Base-by-base conservation (phyloP, 2,113 vertebrate species). In the Diglossa brunneiventris region DNA sequence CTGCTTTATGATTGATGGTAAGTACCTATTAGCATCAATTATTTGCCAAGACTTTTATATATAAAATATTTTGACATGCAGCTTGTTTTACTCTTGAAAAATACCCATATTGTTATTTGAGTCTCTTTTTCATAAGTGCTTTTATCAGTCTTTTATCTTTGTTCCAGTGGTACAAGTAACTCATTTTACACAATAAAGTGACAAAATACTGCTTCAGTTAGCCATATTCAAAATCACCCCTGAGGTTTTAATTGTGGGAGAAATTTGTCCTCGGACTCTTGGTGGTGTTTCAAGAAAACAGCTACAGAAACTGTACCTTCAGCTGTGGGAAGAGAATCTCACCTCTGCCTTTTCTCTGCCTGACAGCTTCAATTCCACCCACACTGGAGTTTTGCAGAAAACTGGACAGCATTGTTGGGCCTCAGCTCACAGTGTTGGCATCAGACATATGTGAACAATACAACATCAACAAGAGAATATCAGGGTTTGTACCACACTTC, bases 391-490 rank as follows among this genome's bases (percentile, higher is more conserved):
- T 99, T 24, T 99, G 99, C 96, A 98, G 99, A 50, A 98, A 98
- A 93, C 92, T 99, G 94, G 99, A 99, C 95, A 97, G 98, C 89
- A 97, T 99, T 30, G 99, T 99, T 58, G 99, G 99, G 75, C 99
- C 99, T 47, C 99, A 99, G 94, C 99, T 99, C n/a, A 99, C 99
- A 0, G 95, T 99, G 93, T 95, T 99, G 92, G 99, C 99, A 1
- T 99, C 99, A 7, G 99, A 99, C 94, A 99, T 99, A 77, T 99
- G 99, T 90, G 99, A 99, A 95, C 99, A 99, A 53, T 99, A 99
- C 97, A 99, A 99, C 95, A 98, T 99, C 96, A 99, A 99, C 98
- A 99, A 98, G 94, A 98, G 99, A 89, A 98, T 98, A 92, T 99
- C 99, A 18, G 99, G 99, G 99, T 99, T 94, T 97, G 99, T 99